Evolutionary conservation across 2,797 vertebrate genomes (phyloP).

Genomic region (Pangasius macronema): DNA sequence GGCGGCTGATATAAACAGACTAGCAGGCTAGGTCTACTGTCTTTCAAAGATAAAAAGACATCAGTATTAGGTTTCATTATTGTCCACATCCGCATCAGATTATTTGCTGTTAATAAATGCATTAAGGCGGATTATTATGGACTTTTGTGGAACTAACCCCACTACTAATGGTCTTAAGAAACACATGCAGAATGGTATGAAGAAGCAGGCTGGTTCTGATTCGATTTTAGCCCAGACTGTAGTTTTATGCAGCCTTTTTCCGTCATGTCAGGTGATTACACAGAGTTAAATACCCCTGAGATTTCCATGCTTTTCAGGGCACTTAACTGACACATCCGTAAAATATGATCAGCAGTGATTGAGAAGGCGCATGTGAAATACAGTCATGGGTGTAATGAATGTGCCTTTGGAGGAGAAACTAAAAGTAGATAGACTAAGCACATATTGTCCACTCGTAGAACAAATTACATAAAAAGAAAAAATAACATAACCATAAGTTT

Average conservation of each 20-base stretch:
- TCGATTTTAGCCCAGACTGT: background rate
- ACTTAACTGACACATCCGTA: background rate
- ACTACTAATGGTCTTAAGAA: background rate
- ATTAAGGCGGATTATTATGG: background rate
- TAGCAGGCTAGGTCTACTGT: background rate
- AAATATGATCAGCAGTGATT: background rate
- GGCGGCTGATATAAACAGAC: background rate
- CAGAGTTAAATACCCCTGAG: background rate
- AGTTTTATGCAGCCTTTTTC: background rate
- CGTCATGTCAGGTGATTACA: background rate
- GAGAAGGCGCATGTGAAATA: background rate
- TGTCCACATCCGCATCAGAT: background rate
- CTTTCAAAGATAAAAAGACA: background rate
- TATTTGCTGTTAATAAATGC: background rate
- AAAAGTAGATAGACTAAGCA: background rate
- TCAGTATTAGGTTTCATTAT: background rate
- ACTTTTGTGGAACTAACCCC: background rate
- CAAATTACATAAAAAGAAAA: background rate
- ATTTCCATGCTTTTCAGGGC: background rate
- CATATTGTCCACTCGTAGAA: background rate
- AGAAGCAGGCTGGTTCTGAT: background rate
- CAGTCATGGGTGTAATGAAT: background rate
- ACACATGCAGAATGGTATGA: background rate
- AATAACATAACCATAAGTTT: background rate
- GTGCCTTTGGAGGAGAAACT: background rate